These are phyloP conservation scores for Zaprionus nigranus DNA, from an alignment of 1,140 invertebrate genomes.

Conservation along the genomic window DNA sequence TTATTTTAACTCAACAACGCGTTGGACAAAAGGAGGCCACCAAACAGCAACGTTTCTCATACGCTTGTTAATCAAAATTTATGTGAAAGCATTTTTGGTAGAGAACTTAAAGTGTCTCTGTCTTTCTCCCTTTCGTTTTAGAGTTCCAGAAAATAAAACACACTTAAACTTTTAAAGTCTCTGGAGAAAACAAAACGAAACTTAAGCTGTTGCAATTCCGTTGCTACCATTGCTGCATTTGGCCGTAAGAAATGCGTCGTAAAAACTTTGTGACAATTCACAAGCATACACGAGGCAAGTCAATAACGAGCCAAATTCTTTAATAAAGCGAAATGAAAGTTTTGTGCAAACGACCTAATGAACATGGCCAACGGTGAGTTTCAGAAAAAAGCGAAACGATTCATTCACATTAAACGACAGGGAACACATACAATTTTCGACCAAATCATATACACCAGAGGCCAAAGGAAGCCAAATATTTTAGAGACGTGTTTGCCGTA, in stretches of 20 bases:
- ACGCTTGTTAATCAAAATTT: slow-evolving; percentile 23
- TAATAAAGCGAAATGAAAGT: slow-evolving; percentile 72
- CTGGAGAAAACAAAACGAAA: not conserved
- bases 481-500: slow-evolving; percentile 40
- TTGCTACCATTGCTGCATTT: slow-evolving; percentile 1
- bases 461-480: slow-evolving; percentile 39
- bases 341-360: slow-evolving; percentile 59
- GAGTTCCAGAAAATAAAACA: not conserved
- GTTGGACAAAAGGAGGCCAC: not conserved
- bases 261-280: slow-evolving; percentile 59
- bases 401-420: slow-evolving; percentile 15
- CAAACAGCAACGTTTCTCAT: not conserved
- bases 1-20: slow-evolving; percentile 31
- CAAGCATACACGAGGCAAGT: slow-evolving; percentile 45
- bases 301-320: slow-evolving; percentile 49
- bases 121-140: not conserved
- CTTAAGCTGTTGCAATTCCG: slow-evolving; percentile 8
- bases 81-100: not conserved
- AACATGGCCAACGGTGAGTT: slow-evolving; percentile 38
- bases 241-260: slow-evolving; percentile 25
- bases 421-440: slow-evolving; percentile 42
- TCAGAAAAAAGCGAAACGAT: slow-evolving; percentile 15
- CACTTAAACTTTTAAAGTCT: not conserved
- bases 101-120: not conserved
- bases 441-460: slow-evolving; percentile 53